Percentiles rank a stretch among this genome's conserved stretches.
These are phyloP conservation scores for Catharus bicknelli DNA, from an alignment of 2,113 vertebrate genomes.

Conservation along the genomic window DNA sequence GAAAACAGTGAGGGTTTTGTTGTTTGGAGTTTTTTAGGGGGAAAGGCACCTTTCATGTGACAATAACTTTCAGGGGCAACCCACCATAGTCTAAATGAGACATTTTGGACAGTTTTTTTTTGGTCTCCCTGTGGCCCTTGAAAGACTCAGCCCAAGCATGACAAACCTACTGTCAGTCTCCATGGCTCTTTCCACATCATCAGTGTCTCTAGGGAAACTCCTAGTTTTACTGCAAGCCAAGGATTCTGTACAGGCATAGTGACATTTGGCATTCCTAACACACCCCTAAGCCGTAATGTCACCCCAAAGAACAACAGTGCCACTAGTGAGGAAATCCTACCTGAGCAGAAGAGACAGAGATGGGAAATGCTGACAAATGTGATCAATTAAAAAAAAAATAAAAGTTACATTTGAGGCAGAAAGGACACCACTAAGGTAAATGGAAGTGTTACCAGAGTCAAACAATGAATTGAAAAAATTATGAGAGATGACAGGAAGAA, in stretches of 20 bases:
- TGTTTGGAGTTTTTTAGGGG: fast-evolving
- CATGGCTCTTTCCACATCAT: background rate
- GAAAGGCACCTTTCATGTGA: background rate
- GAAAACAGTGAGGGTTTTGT: background rate
- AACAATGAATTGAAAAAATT: background rate
- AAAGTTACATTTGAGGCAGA: background rate
- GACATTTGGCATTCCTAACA: background rate
- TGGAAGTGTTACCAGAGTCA: background rate
- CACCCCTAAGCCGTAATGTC: background rate
- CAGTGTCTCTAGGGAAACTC: background rate
- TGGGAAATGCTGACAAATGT: background rate
- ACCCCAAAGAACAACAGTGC: background rate
- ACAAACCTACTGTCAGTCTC: background rate
- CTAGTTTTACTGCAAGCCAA: background rate
- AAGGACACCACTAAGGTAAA: background rate
- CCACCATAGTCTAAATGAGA: background rate
- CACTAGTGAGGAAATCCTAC: background rate
- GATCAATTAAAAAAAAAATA: background rate
- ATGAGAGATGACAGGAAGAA: background rate
- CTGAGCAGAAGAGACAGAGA: background rate
- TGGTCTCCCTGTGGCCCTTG: background rate
- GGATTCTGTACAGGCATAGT: background rate
- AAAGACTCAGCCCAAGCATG: background rate
- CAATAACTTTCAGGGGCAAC: background rate
- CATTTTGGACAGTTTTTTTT: background rate